These are phyloP conservation scores for Pachycephala philippinensis DNA, from an alignment of 2,113 vertebrate species.

Conservation along the genomic window DNA sequence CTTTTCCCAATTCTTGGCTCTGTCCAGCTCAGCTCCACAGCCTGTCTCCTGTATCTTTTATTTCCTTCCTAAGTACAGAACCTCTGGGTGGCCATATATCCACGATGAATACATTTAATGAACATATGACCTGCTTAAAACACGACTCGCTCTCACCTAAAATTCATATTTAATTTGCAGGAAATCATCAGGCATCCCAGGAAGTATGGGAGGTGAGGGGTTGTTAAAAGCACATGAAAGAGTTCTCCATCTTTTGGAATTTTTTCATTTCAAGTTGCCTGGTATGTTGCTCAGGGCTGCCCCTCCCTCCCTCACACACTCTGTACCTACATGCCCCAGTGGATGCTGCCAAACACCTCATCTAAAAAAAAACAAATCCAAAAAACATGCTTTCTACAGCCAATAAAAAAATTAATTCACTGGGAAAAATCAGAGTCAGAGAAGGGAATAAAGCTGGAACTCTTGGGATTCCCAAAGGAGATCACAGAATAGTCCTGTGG, in stretches of 20 bases:
- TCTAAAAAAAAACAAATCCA: background rate
- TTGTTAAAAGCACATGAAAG: background rate
- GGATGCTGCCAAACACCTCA: conserved; percentile 12
- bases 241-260: background rate
- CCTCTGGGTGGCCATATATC: background rate
- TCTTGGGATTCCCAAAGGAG: background rate
- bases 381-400: background rate
- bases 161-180: background rate
- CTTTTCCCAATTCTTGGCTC: background rate
- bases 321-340: conserved; percentile 21
- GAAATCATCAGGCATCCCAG: background rate
- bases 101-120: background rate
- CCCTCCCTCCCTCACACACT: background rate
- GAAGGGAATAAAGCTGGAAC: background rate
- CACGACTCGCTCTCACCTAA: background rate
- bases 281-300: conserved; percentile 39
- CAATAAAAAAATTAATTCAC: background rate
- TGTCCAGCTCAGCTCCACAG: background rate
- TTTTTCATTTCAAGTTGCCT: background rate
- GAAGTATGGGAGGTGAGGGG: background rate
- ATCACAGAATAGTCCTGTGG: background rate
- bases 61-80: background rate
- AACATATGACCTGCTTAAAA: background rate
- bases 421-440: background rate
- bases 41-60: background rate